Evolutionary conservation across 1,140 invertebrate genomes (phyloP).

Genomic region (Aphaenogaster rudis): DNA sequence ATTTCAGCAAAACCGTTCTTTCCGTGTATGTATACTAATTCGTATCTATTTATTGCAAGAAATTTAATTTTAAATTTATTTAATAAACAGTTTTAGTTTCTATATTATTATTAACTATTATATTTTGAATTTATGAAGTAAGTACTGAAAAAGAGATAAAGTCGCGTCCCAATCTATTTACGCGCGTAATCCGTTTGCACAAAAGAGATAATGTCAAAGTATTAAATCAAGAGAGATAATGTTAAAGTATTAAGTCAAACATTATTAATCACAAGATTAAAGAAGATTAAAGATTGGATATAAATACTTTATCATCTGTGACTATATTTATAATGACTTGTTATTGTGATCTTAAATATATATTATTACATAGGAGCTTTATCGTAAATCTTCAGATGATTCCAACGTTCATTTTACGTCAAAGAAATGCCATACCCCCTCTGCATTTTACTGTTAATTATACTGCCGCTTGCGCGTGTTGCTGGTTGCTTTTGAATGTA

Average conservation of each 20-base stretch:
- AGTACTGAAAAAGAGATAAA: neutral
- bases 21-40: neutral
- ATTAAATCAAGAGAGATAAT: constrained; percentile 9
- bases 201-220: neutral
- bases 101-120: neutral
- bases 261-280: neutral
- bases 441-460: constrained; percentile 23
- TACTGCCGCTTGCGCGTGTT: neutral
- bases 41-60: constrained; percentile 8
- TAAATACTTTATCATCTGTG: neutral
- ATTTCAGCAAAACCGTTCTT: too few species aligned
- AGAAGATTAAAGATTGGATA: neutral
- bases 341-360: neutral
- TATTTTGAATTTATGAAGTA: neutral
- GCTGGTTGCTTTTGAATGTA: neutral
- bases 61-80: constrained; percentile 1
- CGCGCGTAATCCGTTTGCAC: neutral
- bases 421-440: neutral
- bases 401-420: neutral
- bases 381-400: neutral
- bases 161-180: neutral
- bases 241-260: neutral
- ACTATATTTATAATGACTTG: neutral
- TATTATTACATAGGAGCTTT: neutral
- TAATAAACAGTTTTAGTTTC: neutral